Conservation (phyloP, 2,113 vertebrate species). For the Eretmochelys imbricata region DNA sequence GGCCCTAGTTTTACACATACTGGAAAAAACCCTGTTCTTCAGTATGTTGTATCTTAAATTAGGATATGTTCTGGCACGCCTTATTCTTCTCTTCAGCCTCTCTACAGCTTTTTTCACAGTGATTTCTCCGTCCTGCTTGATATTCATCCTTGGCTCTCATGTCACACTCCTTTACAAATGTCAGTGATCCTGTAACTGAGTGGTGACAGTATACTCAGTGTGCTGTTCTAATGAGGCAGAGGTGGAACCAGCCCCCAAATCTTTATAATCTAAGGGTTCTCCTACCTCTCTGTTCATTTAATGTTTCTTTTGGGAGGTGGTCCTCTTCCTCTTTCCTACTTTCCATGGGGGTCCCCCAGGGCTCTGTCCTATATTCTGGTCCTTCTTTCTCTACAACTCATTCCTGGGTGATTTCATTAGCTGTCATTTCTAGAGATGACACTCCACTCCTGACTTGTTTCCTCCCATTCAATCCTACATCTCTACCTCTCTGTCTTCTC, state of each 20-base stretch:
- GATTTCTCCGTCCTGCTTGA: not conserved
- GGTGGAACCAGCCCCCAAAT: not conserved
- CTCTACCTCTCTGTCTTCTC: not conserved
- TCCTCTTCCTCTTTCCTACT: not conserved
- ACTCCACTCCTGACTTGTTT: not conserved
- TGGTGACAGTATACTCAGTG: not conserved
- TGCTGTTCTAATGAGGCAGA: not conserved
- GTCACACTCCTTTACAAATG: not conserved
- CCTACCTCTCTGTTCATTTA: not conserved
- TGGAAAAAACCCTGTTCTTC: not conserved
- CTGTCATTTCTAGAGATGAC: not conserved
- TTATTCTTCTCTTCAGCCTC: not conserved
- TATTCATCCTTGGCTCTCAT: conserved; percentile 12
- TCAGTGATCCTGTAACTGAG: not conserved
- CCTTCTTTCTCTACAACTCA: not conserved
- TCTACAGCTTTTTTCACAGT: not conserved
- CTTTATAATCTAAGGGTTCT: not conserved
- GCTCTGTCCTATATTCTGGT: not conserved
- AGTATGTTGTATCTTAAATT: not conserved
- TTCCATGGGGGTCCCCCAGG: not conserved
- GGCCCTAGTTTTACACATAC: not conserved
- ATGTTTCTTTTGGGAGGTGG: not conserved
- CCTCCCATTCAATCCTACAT: not conserved
- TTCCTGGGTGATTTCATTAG: not conserved
- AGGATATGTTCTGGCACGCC: not conserved